Evolutionary conservation across 2,797 vertebrate genomes (phyloP).

Genomic region (Psittacula echo): DNA sequence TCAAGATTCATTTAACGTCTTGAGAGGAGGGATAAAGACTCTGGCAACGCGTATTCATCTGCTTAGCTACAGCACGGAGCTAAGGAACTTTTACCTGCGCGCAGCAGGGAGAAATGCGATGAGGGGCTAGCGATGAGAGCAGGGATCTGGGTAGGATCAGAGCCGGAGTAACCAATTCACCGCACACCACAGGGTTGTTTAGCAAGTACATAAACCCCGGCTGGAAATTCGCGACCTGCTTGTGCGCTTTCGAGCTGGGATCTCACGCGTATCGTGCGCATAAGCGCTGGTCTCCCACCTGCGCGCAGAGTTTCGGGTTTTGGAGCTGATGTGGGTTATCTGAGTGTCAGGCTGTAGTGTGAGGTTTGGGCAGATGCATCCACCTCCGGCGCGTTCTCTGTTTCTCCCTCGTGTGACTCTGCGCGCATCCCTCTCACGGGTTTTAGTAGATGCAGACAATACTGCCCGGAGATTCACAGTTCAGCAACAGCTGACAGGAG

Average conservation of each 20-base stretch:
- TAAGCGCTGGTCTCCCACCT: too few species aligned
- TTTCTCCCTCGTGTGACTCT: not conserved
- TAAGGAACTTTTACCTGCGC: not conserved
- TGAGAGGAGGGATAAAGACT: not conserved
- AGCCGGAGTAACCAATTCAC: not conserved
- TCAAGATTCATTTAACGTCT: not conserved
- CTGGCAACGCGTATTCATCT: not conserved
- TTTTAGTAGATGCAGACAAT: not conserved
- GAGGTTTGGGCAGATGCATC: not conserved
- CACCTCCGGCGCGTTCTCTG: not conserved
- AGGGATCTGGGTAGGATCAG: not conserved
- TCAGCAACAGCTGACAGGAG: not conserved
- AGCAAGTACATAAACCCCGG: not conserved
- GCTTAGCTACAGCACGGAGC: not conserved
- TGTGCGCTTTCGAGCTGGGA: not conserved
- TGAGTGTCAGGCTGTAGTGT: too few species aligned
- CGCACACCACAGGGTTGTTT: not conserved
- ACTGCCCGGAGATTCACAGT: not conserved
- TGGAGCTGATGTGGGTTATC: accelerated
- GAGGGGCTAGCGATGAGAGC: not conserved
- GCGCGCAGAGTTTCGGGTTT: not conserved
- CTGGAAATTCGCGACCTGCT: not conserved
- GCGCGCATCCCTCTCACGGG: accelerated
- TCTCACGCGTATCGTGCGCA: not conserved
- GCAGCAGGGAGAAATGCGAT: not conserved